phyloP scores from a whole-genome alignment of 2,113 vertebrate genomes.

The Sitta europaea region DNA sequence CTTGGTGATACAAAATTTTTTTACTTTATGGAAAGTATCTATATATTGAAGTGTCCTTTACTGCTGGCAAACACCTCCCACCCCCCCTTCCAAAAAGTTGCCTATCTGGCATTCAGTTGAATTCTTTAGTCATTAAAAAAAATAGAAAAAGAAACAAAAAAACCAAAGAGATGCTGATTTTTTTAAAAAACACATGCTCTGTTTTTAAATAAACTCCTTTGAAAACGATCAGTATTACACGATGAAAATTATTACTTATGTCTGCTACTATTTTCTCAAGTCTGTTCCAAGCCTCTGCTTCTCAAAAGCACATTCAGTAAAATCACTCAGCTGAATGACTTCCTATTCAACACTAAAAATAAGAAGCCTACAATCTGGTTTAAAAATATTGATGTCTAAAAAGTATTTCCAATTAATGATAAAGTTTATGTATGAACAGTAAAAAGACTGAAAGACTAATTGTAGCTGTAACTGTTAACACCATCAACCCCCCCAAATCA shows the following conservation, averaged over 20 bases:
- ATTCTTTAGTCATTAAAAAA: neutral
- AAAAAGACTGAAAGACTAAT: neutral
- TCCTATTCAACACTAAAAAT: neutral
- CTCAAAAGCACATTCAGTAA: neutral
- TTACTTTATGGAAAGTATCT: neutral
- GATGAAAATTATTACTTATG: neutral
- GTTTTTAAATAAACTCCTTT: neutral
- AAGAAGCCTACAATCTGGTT: neutral
- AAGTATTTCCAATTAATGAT: neutral
- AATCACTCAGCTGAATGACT: neutral
- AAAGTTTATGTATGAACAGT: neutral
- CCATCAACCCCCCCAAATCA: neutral
- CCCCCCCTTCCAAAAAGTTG: neutral
- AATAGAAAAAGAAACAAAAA: neutral
- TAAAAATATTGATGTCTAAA: neutral
- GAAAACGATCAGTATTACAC: neutral
- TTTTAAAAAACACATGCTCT: neutral
- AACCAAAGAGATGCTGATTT: neutral
- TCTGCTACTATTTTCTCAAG: neutral
- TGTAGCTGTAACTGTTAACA: neutral
- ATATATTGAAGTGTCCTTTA: neutral
- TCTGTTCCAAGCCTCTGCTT: neutral
- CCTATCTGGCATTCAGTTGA: neutral
- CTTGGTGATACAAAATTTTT: neutral
- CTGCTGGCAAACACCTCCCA: rapidly evolving